Base-by-base conservation (phyloP, 2,113 vertebrate species). In the Cryptotis parvus region DNA sequence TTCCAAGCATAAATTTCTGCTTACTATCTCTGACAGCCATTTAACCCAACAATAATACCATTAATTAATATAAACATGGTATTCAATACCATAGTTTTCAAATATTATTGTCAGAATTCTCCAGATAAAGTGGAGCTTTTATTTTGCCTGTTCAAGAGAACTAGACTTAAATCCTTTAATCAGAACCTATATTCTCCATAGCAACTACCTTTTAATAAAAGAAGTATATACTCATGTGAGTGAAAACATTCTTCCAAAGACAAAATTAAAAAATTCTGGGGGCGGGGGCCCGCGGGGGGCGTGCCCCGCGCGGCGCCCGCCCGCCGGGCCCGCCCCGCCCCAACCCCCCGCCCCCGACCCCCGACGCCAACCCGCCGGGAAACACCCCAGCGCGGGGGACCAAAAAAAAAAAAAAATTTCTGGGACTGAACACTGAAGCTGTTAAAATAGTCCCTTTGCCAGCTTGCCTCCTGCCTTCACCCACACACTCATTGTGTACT, bases 241-340 rank as follows among this genome's bases (percentile, higher is more conserved):
- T 84, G 90, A 84, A 84, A 91, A 94, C 20, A 85, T 70, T 90
- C 22, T n/a, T 87, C 41, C 24, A 52, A 33, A 83, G 37, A 83
- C 10, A 84, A 76, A 68, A 68, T 45, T 58, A 69, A 81, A 41
- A 74, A 84, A 77, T 86, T 88, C 72, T 74, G n/a, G n/a, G n/a
- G n/a, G n/a, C n/a, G n/a, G n/a, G n/a, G n/a, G n/a, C n/a, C n/a
- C n/a, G n/a, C n/a, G n/a, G n/a, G n/a, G n/a, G n/a, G n/a, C n/a
- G n/a, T n/a, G n/a, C n/a, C n/a, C n/a, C n/a, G n/a, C n/a, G n/a
- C n/a, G n/a, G n/a, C n/a, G n/a, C n/a, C n/a, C n/a, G n/a, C n/a
- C n/a, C n/a, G n/a, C n/a, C n/a, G n/a, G n/a, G n/a, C n/a, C n/a
- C n/a, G n/a, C n/a, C n/a, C n/a, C n/a, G n/a, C n/a, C n/a, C n/a